A percentile compares a stretch with the other conserved stretches of the same genome.
Evolutionary conservation across 35 echinoderm and acorn worm species (phyloP).

Genomic region (Strongylocentrotus purpuratus): DNA sequence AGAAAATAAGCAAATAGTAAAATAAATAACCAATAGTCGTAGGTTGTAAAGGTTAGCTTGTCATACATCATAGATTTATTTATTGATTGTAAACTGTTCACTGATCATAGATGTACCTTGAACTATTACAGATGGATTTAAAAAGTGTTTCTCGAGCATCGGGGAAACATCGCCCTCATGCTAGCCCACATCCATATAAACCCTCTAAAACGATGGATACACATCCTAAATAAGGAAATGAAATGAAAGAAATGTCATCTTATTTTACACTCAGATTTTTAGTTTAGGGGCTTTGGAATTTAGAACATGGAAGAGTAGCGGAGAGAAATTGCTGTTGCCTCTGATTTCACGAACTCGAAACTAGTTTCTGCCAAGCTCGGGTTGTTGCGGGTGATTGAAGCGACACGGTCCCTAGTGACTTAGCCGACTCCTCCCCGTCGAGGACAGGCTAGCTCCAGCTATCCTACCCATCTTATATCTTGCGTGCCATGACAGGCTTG

Average conservation of each 20-base stretch:
- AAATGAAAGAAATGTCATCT: neutral
- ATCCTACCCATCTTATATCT: neutral
- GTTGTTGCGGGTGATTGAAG: neutral
- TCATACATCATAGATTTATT: too few species aligned
- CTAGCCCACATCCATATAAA: neutral
- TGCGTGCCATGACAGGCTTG: slow-evolving; percentile 3
- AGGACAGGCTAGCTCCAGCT: neutral
- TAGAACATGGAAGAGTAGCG: neutral
- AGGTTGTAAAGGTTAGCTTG: too few species aligned
- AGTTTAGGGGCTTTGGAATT: slow-evolving; percentile 3
- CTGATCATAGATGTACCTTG: too few species aligned
- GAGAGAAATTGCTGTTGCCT: neutral
- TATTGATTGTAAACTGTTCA: too few species aligned
- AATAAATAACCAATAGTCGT: too few species aligned
- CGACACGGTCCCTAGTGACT: neutral
- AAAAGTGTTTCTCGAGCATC: too few species aligned
- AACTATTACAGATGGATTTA: too few species aligned
- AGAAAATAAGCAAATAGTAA: too few species aligned
- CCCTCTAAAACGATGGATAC: neutral
- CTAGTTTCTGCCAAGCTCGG: slow-evolving; percentile 22
- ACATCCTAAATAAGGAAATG: neutral
- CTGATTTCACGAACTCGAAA: slow-evolving; percentile 11
- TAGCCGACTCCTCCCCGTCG: slow-evolving; percentile 8
- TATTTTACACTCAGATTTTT: neutral
- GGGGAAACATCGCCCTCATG: neutral